phyloP scores from a whole-genome alignment of 1,140 invertebrate genomes.

The Oncopodura yosiiana region DNA sequence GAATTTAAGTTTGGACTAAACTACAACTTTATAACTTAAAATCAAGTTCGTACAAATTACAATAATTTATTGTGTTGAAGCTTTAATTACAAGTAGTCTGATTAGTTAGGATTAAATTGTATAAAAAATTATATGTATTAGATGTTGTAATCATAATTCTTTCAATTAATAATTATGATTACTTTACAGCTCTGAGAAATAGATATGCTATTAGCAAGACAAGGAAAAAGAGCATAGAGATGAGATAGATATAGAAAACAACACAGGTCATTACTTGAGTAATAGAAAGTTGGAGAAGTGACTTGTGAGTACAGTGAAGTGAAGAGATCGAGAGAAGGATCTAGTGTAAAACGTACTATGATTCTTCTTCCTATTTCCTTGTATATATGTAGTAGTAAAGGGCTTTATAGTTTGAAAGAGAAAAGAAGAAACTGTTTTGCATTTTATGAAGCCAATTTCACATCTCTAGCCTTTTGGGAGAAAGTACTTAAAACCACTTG shows the following conservation, averaged over 20 bases:
- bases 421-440: constrained; percentile 31
- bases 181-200: neutral
- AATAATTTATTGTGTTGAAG: no score
- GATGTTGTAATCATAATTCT: neutral
- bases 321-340: neutral
- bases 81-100: no score
- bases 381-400: neutral
- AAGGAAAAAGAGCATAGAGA: neutral
- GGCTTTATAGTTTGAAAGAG: neutral
- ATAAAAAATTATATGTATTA: neutral
- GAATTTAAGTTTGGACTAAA: no score
- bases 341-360: no score
- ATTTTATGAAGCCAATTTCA: constrained; percentile 35
- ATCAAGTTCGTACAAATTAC: no score
- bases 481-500: constrained; percentile 35
- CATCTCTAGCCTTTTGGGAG: constrained; percentile 1
- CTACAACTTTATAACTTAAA: no score
- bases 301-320: neutral
- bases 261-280: constrained; percentile 23
- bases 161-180: neutral
- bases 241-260: constrained; percentile 5
- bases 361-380: neutral
- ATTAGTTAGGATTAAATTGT: no score
- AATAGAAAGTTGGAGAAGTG: neutral
- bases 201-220: neutral